Evolutionary conservation across 2,888 invertebrate species (phyloP).

Genomic region (Drosophila diplacantha): DNA sequence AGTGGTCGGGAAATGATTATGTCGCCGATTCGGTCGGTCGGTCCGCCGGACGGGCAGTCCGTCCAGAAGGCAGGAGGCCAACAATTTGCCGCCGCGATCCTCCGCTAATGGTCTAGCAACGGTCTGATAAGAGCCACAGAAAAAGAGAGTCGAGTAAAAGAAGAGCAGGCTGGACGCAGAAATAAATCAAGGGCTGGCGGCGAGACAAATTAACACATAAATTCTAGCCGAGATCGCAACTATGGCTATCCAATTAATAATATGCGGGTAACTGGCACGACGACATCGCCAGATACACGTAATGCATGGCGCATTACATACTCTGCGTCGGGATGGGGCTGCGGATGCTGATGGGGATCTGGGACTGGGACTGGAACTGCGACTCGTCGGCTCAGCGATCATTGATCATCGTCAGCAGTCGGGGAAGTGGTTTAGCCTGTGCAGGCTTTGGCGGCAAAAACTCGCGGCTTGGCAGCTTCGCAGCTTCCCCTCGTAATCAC

Average conservation of each 20-base stretch:
- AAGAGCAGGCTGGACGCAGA: slow-evolving; percentile 9
- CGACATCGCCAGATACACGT: slow-evolving; percentile 70
- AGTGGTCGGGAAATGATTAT: slow-evolving; percentile 63
- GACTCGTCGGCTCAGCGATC: slow-evolving; percentile 55
- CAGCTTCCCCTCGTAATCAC: slow-evolving; percentile 29
- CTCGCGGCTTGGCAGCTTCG: background rate
- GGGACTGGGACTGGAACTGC: background rate
- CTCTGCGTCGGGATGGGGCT: background rate
- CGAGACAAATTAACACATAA: slow-evolving; percentile 70
- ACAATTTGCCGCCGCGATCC: slow-evolving; percentile 54
- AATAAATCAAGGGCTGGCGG: slow-evolving; percentile 68
- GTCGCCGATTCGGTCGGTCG: slow-evolving; percentile 43
- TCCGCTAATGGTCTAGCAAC: slow-evolving; percentile 11
- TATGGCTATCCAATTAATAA: slow-evolving; percentile 61
- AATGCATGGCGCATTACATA: slow-evolving; percentile 69
- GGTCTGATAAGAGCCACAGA: slow-evolving; percentile 15
- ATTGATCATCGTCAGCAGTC: slow-evolving; percentile 66
- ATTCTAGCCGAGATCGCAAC: slow-evolving; percentile 55
- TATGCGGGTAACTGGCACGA: slow-evolving; percentile 72
- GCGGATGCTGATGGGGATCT: slow-evolving; percentile 15
- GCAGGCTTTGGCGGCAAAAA: slow-evolving; percentile 47
- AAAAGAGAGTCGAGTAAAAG: slow-evolving; percentile 27
- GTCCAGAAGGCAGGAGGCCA: slow-evolving; percentile 11
- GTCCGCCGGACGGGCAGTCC: background rate
- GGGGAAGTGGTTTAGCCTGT: slow-evolving; percentile 28